Percentiles rank a stretch among this genome's conserved stretches.
Evolutionary conservation across 1,140 invertebrate genomes (phyloP).

Genomic region (Schmidtea mediterranea): DNA sequence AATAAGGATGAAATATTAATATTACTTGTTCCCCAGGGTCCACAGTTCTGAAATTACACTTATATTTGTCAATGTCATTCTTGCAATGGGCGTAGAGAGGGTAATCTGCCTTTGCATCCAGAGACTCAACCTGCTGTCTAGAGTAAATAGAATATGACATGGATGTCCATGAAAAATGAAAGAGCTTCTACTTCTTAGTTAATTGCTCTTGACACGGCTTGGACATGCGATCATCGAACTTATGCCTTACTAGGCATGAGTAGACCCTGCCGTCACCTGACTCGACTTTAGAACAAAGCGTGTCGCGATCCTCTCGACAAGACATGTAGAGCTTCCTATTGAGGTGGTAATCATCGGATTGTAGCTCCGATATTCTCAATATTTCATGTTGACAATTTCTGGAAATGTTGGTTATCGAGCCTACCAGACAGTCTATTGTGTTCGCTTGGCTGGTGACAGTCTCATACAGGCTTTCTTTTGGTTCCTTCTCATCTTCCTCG

Average conservation of each 20-base stretch:
- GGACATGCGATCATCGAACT: slow-evolving; percentile 40
- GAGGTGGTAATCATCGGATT: slow-evolving; percentile 62
- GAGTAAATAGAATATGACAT: too few relatives aligned
- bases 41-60: too few relatives aligned
- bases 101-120: too few relatives aligned
- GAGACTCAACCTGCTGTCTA: too few relatives aligned
- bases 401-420: slow-evolving; percentile 21
- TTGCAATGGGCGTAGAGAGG: too few relatives aligned
- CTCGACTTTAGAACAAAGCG: slow-evolving; percentile 29
- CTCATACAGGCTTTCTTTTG: too few relatives aligned
- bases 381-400: slow-evolving; percentile 45
- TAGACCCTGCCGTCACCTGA: slow-evolving; percentile 48
- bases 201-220: slow-evolving; percentile 7
- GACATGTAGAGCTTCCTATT: slow-evolving; percentile 64
- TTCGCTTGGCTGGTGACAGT: slow-evolving; percentile 38
- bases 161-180: background rate
- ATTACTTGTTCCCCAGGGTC: too few relatives aligned
- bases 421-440: slow-evolving; percentile 56
- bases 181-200: background rate
- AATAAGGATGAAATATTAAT: too few relatives aligned
- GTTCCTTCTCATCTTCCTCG: too few relatives aligned
- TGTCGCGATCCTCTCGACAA: slow-evolving; percentile 52
- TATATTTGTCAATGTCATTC: too few relatives aligned
- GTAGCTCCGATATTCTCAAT: slow-evolving; percentile 53
- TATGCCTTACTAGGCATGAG: slow-evolving; percentile 56